These are phyloP conservation scores for Drepana falcataria DNA, from an alignment of 2,888 invertebrate genomes.

Conservation along the genomic window DNA sequence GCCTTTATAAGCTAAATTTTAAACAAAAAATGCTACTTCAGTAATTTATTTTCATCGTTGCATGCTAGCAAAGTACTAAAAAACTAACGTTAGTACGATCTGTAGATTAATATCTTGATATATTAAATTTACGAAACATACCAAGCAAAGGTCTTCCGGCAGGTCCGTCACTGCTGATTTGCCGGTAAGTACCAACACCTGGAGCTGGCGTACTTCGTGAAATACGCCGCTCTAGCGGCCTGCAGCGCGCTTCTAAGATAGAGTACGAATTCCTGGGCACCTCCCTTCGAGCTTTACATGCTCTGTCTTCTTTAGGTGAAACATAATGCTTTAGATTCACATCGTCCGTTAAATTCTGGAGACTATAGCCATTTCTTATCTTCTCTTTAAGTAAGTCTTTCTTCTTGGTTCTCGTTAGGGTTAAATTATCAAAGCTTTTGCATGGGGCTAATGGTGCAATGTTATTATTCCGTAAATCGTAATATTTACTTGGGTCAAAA, in stretches of 20 bases:
- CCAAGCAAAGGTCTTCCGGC: constrained; percentile 38
- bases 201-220: constrained; percentile 52
- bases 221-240: constrained; percentile 42
- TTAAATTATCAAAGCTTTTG: constrained; percentile 72
- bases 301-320: constrained; percentile 46
- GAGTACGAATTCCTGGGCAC: constrained; percentile 62
- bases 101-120: not conserved
- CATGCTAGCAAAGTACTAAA: too few species aligned
- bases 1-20: too few species aligned
- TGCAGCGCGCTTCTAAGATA: constrained; percentile 51
- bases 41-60: too few species aligned
- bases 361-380: constrained; percentile 56
- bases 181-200: constrained; percentile 63
- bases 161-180: constrained; percentile 51
- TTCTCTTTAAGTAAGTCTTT: constrained; percentile 35
- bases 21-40: too few species aligned
- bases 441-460: constrained; percentile 52
- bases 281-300: constrained; percentile 32
- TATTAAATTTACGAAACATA: constrained; percentile 19
- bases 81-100: too few species aligned
- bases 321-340: constrained; percentile 56
- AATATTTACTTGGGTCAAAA: constrained; percentile 57
- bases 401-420: constrained; percentile 42
- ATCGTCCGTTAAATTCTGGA: constrained; percentile 62
- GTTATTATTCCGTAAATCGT: constrained; percentile 64